Conservation (phyloP, 2,797 vertebrate species). For the Masticophis lateralis region DNA sequence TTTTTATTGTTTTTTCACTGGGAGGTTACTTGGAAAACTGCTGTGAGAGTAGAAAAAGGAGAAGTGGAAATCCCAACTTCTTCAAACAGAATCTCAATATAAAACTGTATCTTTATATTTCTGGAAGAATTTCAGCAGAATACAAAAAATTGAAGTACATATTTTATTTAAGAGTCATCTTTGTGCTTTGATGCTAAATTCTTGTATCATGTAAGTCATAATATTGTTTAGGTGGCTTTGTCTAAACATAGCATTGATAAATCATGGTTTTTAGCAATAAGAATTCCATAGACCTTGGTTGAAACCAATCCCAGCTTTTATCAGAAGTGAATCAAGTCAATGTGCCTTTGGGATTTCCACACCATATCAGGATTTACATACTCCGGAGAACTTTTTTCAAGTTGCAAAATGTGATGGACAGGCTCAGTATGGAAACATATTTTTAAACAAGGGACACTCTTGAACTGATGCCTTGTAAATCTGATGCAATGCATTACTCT, state of each 20-base stretch:
- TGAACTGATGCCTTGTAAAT: background rate
- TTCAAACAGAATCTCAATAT: background rate
- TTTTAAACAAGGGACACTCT: background rate
- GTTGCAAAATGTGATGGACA: background rate
- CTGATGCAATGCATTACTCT: background rate
- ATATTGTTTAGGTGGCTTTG: background rate
- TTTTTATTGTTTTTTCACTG: background rate
- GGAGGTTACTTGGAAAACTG: background rate
- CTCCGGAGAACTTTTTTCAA: background rate
- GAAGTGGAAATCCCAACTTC: background rate
- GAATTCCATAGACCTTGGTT: background rate
- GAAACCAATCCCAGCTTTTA: background rate
- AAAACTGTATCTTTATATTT: background rate
- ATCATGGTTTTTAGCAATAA: background rate
- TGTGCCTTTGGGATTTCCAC: background rate
- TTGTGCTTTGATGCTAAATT: background rate
- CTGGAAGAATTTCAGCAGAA: background rate
- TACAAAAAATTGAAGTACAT: background rate
- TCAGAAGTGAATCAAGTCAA: background rate
- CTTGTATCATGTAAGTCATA: background rate
- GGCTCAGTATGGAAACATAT: background rate
- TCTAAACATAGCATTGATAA: background rate
- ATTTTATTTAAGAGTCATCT: background rate
- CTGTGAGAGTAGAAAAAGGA: background rate
- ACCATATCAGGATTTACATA: background rate